These are phyloP conservation scores for Merluccius polli DNA, from an alignment of 2,797 vertebrate genomes.

Conservation along the genomic window DNA sequence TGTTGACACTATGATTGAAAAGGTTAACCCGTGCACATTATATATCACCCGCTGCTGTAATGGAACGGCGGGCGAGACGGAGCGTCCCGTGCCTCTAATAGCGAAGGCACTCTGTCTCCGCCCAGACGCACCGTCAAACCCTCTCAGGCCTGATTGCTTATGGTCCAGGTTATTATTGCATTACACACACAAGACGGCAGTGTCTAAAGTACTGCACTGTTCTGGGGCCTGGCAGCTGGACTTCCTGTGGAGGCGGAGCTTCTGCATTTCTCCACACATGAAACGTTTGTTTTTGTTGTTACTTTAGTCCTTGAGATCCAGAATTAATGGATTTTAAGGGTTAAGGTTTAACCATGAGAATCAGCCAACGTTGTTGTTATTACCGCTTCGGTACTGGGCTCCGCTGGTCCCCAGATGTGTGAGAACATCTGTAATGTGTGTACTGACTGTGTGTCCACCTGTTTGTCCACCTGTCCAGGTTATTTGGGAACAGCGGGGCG, in stretches of 20 bases:
- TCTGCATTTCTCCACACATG: neutral
- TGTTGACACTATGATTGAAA: constrained; percentile 99
- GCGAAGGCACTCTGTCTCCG: constrained; percentile 92
- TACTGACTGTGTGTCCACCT: neutral
- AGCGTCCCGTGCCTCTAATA: constrained; percentile 93
- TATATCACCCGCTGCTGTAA: constrained; percentile 98
- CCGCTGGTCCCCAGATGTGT: too few relatives aligned
- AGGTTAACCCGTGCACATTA: constrained; percentile 99
- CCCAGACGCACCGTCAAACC: constrained; percentile 99
- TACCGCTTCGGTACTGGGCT: too few relatives aligned
- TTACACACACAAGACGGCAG: constrained; percentile 85
- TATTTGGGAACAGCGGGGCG: constrained; percentile 98
- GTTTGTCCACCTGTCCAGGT: constrained; percentile 70
- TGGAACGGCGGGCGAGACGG: constrained; percentile 95
- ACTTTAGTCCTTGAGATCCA: neutral
- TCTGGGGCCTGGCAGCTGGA: constrained; percentile 22
- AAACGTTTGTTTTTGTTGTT: neutral
- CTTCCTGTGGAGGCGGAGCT: constrained; percentile 23
- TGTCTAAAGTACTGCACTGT: constrained; percentile 63
- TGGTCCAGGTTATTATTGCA: constrained; percentile 98
- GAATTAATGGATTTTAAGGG: neutral
- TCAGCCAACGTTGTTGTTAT: neutral
- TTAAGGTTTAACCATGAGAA: neutral
- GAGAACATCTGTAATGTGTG: too few relatives aligned
- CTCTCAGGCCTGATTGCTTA: constrained; percentile 97